Evolutionary conservation across 2,113 vertebrate species (phyloP), one percentile per base, ranked within the genome.

Genomic region (Odontophorus gujanensis): DNA sequence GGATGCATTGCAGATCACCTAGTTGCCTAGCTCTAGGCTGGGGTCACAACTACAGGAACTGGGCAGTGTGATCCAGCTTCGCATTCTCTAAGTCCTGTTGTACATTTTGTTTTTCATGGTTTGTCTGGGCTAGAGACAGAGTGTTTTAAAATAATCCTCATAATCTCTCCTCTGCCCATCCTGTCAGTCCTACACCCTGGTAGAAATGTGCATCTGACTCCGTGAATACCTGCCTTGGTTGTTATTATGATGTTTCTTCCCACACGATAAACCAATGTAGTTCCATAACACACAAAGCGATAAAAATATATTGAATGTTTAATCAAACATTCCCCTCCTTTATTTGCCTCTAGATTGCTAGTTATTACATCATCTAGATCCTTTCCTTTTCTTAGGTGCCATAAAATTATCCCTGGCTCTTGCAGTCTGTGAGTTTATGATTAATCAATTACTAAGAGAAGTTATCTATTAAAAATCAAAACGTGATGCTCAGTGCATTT

Each of bases 381-480:
- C 50, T 76, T 40, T 45, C 38, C 19, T 10, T 71, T 90, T 85
- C 90, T 61, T 8, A 90, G 67, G 43, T 87, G 89, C 51, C 65
- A 78, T 95, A 95, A 95, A 95, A 97, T 97, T 88, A 74, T 72
- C 87, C 73, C 95, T 78, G 65, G 51, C 65, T 94, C 90, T 88
- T 85, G 85, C 93, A 91, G 91, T 68, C 90, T 68, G 53, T 14
- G 76, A 95, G 93, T 97, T 97, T 96, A 97, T 97, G 95, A 97
- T 95, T 95, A 95, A 97, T 96, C 95, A 97, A 97, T 97, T 94
- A 95, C 94, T 95, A 75, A 57, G 90, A 95, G 91, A 47, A 95
- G 76, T 91, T 94, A 95, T 86, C 95, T 94, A 84, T 94, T 95
- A 97, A 95, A 95, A 95, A 95, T 93, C 94, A 93, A 74, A 86